Evolutionary conservation across 2,797 vertebrate species (phyloP), one percentile per base, ranked within the genome.

Genomic region (Dallia pectoralis): DNA sequence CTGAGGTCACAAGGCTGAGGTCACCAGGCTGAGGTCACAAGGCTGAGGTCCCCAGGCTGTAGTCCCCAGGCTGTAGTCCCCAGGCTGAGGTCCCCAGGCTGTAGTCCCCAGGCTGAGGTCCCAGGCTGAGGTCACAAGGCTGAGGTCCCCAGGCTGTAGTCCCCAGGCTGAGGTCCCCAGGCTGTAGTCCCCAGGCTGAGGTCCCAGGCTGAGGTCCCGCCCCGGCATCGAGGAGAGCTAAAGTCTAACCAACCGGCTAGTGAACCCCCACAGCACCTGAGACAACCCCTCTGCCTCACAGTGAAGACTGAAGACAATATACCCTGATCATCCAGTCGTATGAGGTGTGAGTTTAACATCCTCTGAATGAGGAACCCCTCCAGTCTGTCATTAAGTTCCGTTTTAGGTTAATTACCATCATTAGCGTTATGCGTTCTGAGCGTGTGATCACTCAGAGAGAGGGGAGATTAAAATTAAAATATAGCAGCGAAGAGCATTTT

Each of bases 351-450:
- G 90, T 91, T 85, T 80, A 85, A 86, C 65, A 69, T 85, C 86
- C 86, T 86, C 78, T 87, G 82, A 91, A 93, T 91, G 88, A 90
- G 86, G 85, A 89, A 87, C 91, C 85, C 93, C 94, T 93, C 80
- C 19, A 86, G 90, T 87, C 90, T 90, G 88, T 95, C 96, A 97
- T 98, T 97, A 98, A 94, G 94, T 95, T 95, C 93, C 94, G 94
- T 97, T 96, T 96, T 90, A 91, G 95, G 95, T 95, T 98, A 97
- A 98, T 97, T 96, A 97, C 94, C 96, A 95, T 97, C 95, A 97
- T 98, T 97, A 97, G 96, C 90, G 90, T 95, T 94, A 95, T 94
- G 93, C 94, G 93, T 95, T 97, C 93, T 93, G 86, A 91, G 94
- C 94, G 93, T 88, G 90, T 93, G 94, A 53, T 96, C 93, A 96